Base-by-base conservation (phyloP, 1,140 invertebrate species). In the Pseudobourletiella spinata region DNA sequence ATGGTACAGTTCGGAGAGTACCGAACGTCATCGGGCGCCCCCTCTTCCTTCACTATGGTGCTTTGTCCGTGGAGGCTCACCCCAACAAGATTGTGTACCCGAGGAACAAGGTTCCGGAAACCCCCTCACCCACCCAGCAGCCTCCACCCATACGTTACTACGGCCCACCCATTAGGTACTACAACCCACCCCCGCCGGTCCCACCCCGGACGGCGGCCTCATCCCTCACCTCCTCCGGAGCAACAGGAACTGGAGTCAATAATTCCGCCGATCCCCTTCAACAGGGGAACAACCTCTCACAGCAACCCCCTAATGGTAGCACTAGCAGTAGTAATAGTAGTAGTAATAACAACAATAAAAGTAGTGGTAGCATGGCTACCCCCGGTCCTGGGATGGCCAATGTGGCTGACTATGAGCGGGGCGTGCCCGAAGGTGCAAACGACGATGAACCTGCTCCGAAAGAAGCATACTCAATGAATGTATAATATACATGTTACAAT, bases 51-150 rank as follows among this genome's bases (percentile, higher is more conserved):
- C 68, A 70, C 30, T 70, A 70, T 30, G 64, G 63, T 51, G 68
- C 68, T 3, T 30, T 70, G 4, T 65, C 63, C 2, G 68, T 70
- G 25, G 68, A 70, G 50, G 68, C 68, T 63, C 68, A 70, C 59
- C 68, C 68, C 3, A 70, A 67, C 48, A 70, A 70, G 61, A 67
- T 70, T n/a, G 52, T 62, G 11, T 63, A 63, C 28, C 65, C 68
- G 39, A 51, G 20, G 16, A 59, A 44, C 6, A 61, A 65, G 59
- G 62, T 65, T 26, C 65, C 65, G 22, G 65, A 70, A 51, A 67
- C 65, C 22, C 68, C 68, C 16, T 59, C 55, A 26, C 68, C 68
- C 3, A 67, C 68, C 24, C 68, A 70, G 26, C 68, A 66, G 20
- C 65, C 58, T n/a, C 63, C 68, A 15, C 58, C 61, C n/a, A 56